phyloP scores from a whole-genome alignment of 2,113 vertebrate genomes.

The sheep (Ovis aries) region ARS-UI_Ramb_v3.0 NC_056062.1:93307001-93307500 shows the following conservation, averaged over 20 bases:
- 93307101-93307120: background rate
- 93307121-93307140: background rate
- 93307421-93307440: too few relatives aligned
- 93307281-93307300: background rate
- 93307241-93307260: background rate
- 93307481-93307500: too few relatives aligned
- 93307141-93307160: background rate
- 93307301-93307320: background rate
- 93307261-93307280: background rate
- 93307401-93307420: background rate
- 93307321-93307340: background rate
- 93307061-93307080: background rate
- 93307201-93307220: background rate
- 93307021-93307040: background rate
- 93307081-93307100: background rate
- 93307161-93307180: background rate
- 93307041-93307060: background rate
- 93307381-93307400: background rate
- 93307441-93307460: rapidly evolving
- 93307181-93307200: background rate
- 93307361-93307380: background rate
- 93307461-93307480: rapidly evolving
- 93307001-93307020: background rate
- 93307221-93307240: background rate
- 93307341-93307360: background rate